phyloP scores from a whole-genome alignment of 2,888 invertebrate species.

The Nymphalis c-album region DNA sequence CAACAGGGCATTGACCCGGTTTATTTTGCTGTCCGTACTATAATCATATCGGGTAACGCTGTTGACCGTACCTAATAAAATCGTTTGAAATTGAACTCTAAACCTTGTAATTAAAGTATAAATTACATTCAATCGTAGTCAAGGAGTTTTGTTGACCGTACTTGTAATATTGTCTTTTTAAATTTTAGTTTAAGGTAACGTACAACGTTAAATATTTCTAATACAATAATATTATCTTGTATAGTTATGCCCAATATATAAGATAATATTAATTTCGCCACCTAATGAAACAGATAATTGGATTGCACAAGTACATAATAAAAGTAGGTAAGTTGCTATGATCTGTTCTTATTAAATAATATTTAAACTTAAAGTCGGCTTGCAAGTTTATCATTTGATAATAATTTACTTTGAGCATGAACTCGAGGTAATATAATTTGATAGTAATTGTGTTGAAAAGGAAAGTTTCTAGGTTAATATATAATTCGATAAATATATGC shows the following conservation, averaged over 20 bases:
- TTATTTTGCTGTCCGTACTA: constrained; percentile 16
- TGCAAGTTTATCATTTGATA: no score
- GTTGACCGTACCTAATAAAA: constrained; percentile 10
- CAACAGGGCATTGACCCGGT: constrained; percentile 37
- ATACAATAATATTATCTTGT: no score
- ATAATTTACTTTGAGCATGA: no score
- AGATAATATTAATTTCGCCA: not conserved
- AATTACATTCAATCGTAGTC: no score
- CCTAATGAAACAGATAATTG: not conserved
- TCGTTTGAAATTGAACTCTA: constrained; percentile 6
- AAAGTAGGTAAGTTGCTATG: no score
- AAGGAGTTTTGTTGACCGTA: not conserved
- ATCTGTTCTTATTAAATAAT: no score
- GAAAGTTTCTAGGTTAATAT: no score
- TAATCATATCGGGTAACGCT: constrained; percentile 12
- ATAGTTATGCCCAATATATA: not conserved
- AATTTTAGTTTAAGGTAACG: not conserved
- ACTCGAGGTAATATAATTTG: no score
- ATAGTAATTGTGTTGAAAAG: no score
- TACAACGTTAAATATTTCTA: not conserved
- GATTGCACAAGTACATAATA: not conserved
- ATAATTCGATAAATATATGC: no score
- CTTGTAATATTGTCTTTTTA: not conserved
- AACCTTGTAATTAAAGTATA: no score
- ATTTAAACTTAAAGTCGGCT: no score